Evolutionary conservation across 2,888 invertebrate species (phyloP).

Genomic region (Megastigmus dorsalis): DNA sequence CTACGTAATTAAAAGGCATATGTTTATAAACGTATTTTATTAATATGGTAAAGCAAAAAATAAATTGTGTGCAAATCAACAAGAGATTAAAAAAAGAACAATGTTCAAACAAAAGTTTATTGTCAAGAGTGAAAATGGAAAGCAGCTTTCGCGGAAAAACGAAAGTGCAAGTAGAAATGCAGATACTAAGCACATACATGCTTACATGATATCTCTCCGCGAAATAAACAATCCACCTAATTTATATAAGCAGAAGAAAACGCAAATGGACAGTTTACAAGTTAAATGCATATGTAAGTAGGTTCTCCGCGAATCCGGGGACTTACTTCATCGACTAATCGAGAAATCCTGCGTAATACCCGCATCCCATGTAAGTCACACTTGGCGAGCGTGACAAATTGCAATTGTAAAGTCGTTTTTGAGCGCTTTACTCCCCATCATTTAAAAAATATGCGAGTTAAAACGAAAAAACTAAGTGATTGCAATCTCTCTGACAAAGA

Average conservation of each 20-base stretch:
- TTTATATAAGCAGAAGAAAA: conserved; percentile 12
- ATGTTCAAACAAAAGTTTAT: too few relatives aligned
- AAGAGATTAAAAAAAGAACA: too few relatives aligned
- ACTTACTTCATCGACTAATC: conserved; percentile 49
- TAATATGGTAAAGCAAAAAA: not conserved
- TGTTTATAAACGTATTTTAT: not conserved
- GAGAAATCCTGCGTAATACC: conserved; percentile 45
- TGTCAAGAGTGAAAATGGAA: not conserved
- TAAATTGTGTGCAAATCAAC: not conserved
- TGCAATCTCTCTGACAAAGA: not conserved
- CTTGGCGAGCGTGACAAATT: not conserved
- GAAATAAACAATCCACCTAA: not conserved
- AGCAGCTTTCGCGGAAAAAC: not conserved
- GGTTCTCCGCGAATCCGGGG: not conserved
- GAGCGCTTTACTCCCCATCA: too few relatives aligned
- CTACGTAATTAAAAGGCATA: not conserved
- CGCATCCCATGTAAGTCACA: not conserved
- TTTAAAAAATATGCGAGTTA: not conserved
- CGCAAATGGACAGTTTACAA: not conserved
- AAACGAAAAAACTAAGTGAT: not conserved
- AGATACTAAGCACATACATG: not conserved
- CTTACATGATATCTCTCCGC: not conserved
- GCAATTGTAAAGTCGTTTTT: not conserved
- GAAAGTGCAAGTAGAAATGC: not conserved
- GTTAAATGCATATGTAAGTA: not conserved